Percentiles rank a stretch among this genome's conserved stretches.
Conservation (phyloP, 2,888 invertebrate species). For the Xestobium rufovillosum region DNA sequence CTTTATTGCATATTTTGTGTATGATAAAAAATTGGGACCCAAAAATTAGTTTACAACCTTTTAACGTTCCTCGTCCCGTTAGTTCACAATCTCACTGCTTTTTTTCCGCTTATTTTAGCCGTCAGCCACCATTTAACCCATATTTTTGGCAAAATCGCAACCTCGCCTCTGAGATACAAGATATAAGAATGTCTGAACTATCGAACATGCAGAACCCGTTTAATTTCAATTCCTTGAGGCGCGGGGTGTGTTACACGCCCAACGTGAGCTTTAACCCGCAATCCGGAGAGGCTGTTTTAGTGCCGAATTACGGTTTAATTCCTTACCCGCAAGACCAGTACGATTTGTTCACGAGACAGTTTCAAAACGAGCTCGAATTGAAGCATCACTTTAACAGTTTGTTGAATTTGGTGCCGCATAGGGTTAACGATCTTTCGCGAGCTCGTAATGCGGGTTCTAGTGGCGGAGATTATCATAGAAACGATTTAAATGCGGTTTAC, state of each 20-base stretch:
- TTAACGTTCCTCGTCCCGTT: too few relatives aligned
- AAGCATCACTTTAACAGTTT: slow-evolving; percentile 33
- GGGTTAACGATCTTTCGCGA: too few relatives aligned
- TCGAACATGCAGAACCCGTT: slow-evolving; percentile 20
- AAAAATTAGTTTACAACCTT: too few relatives aligned
- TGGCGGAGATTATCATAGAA: slow-evolving; percentile 19
- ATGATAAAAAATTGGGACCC: too few relatives aligned
- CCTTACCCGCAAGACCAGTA: slow-evolving; percentile 16
- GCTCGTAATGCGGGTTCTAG: too few relatives aligned
- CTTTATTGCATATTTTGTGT: too few relatives aligned
- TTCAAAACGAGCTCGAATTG: slow-evolving; percentile 31
- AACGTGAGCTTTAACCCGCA: slow-evolving; percentile 4
- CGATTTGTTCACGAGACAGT: slow-evolving; percentile 14
- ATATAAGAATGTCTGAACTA: slow-evolving; percentile 34
- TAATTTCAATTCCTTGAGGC: slow-evolving; percentile 14
- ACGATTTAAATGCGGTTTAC: slow-evolving; percentile 22
- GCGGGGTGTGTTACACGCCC: slow-evolving; percentile 11
- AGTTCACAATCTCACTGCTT: too few relatives aligned
- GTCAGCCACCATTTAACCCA: slow-evolving; percentile 38
- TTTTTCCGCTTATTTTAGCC: slow-evolving; percentile 37
- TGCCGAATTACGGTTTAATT: slow-evolving; percentile 31
- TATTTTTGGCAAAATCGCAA: slow-evolving; percentile 35
- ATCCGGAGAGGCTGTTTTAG: slow-evolving; percentile 29
- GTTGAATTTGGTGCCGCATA: slow-evolving; percentile 28
- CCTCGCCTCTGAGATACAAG: slow-evolving; percentile 26